phyloP scores from a whole-genome alignment of 2,888 invertebrate genomes.

The Phragmatobia fuliginosa region DNA sequence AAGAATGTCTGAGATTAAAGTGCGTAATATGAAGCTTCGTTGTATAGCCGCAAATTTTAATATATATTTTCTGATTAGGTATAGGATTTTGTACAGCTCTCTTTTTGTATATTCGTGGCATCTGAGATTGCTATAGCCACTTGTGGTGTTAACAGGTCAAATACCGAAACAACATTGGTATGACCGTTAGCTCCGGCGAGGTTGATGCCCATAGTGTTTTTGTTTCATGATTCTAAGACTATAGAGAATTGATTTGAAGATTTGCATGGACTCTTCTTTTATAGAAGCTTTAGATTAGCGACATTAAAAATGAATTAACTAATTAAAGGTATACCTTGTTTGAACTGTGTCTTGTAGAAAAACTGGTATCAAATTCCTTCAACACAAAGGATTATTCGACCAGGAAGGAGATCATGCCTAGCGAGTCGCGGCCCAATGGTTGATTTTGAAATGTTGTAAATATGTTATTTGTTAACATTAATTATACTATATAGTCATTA shows the following conservation, averaged over 20 bases:
- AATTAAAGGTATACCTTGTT: too few species aligned
- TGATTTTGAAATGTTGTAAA: too few species aligned
- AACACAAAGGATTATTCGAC: too few species aligned
- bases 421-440: too few species aligned
- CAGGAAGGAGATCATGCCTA: too few species aligned
- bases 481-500: too few species aligned
- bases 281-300: too few species aligned
- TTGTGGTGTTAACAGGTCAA: background rate
- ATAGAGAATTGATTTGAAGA: background rate
- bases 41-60: background rate
- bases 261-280: too few species aligned
- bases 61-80: background rate
- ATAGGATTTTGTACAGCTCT: background rate
- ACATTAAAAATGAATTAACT: too few species aligned
- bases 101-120: background rate
- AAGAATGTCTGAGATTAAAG: constrained; percentile 1
- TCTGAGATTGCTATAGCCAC: background rate
- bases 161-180: background rate
- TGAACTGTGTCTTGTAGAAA: too few species aligned
- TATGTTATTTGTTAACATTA: too few species aligned
- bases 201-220: background rate
- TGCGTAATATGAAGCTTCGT: background rate
- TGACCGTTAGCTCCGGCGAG: background rate
- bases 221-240: background rate
- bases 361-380: too few species aligned